These are phyloP conservation scores for Leucoraja erinaceus DNA, from an alignment of 2,113 vertebrate species.

Conservation along the genomic window DNA sequence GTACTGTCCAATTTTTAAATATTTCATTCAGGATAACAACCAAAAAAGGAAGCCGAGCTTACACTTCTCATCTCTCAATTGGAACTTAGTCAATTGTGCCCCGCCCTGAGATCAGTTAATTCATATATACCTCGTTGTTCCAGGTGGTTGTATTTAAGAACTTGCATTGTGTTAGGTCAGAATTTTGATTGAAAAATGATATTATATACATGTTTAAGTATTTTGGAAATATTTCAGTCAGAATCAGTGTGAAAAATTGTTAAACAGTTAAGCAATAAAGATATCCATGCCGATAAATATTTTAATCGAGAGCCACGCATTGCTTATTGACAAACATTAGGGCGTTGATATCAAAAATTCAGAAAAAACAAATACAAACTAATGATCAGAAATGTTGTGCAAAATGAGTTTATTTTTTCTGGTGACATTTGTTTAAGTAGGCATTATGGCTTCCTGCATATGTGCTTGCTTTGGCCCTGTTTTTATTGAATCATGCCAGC, in stretches of 20 bases:
- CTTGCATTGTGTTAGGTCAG: neutral
- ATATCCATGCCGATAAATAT: neutral
- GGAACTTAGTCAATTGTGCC: neutral
- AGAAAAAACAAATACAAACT: neutral
- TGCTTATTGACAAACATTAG: neutral
- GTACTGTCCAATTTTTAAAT: neutral
- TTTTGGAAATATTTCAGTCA: neutral
- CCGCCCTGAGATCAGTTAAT: neutral
- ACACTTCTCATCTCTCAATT: neutral
- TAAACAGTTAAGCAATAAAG: neutral
- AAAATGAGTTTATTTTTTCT: constrained; percentile 28
- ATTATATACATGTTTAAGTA: neutral
- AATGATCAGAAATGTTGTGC: neutral
- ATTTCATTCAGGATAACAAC: too few species aligned
- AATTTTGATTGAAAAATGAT: neutral
- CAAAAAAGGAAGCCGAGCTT: neutral
- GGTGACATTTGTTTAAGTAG: constrained; percentile 28
- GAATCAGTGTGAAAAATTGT: neutral
- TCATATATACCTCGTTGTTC: neutral
- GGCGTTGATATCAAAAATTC: neutral
- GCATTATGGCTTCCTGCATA: constrained; percentile 34
- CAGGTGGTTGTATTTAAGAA: neutral
- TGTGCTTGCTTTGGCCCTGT: constrained; percentile 26
- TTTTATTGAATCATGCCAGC: neutral
- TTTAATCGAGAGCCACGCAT: neutral